Conservation (phyloP, 2,113 vertebrate genomes). For the Arizona elegans region DNA sequence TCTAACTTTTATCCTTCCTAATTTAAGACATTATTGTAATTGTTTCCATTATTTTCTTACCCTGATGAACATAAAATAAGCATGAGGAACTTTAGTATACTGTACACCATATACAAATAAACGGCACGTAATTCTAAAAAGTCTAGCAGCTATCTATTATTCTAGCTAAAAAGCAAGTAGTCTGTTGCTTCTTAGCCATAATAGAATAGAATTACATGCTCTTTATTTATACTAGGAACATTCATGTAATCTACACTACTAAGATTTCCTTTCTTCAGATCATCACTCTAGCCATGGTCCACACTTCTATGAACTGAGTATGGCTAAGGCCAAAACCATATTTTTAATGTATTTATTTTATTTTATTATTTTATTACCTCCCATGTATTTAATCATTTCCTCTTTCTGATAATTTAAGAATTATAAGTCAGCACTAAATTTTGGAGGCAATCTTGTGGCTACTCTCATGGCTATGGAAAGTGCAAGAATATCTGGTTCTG, state of each 20-base stretch:
- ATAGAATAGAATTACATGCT: no score
- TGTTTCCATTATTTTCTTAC: not conserved
- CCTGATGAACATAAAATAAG: not conserved
- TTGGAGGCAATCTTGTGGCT: not conserved
- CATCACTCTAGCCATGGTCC: not conserved
- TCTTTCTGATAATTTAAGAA: not conserved
- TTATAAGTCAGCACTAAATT: not conserved
- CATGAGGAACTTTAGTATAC: not conserved
- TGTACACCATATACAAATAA: not conserved
- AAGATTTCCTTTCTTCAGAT: not conserved
- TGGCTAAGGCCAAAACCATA: not conserved
- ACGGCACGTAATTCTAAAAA: not conserved
- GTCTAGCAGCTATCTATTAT: not conserved
- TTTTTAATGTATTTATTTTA: not conserved
- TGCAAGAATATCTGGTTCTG: not conserved
- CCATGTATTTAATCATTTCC: not conserved
- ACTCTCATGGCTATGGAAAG: not conserved
- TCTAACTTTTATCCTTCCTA: not conserved
- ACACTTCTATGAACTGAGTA: not conserved
- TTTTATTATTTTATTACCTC: not conserved
- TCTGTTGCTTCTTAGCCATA: not conserved
- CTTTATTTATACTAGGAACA: no score
- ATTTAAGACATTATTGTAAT: not conserved
- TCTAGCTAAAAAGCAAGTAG: not conserved
- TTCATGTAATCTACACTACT: not conserved